Conservation (phyloP, 2,888 invertebrate genomes). For the Arctia plantaginis region DNA sequence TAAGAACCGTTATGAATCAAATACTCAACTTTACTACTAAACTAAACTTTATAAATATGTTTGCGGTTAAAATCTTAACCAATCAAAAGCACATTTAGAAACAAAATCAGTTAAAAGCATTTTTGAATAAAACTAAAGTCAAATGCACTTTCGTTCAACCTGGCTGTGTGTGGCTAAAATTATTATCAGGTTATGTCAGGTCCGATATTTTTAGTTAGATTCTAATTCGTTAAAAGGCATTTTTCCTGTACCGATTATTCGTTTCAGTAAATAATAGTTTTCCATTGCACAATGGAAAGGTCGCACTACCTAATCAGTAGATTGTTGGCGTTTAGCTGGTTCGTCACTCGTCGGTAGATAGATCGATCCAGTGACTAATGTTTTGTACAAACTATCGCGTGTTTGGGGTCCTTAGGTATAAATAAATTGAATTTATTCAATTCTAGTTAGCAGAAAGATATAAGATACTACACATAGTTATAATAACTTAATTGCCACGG, state of each 20-base stretch:
- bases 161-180: not conserved
- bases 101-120: no score
- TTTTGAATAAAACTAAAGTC: no score
- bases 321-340: no score
- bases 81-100: no score
- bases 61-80: no score
- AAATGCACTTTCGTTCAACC: not conserved
- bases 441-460: conserved; percentile 10
- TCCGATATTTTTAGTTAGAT: not conserved
- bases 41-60: not conserved
- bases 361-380: no score
- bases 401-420: not conserved
- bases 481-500: conserved; percentile 45
- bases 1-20: not conserved
- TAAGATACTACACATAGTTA: conserved; percentile 33
- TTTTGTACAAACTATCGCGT: no score
- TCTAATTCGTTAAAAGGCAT: not conserved
- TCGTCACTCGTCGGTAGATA: no score
- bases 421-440: not conserved
- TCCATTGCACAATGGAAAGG: not conserved
- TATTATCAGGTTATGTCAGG: not conserved
- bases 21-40: not conserved
- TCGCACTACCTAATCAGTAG: not conserved
- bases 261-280: no score
- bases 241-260: not conserved